These are phyloP conservation scores for cattle (Bos taurus) DNA, from an alignment of 2,113 vertebrate genomes.

Conservation along the genomic window DNA sequence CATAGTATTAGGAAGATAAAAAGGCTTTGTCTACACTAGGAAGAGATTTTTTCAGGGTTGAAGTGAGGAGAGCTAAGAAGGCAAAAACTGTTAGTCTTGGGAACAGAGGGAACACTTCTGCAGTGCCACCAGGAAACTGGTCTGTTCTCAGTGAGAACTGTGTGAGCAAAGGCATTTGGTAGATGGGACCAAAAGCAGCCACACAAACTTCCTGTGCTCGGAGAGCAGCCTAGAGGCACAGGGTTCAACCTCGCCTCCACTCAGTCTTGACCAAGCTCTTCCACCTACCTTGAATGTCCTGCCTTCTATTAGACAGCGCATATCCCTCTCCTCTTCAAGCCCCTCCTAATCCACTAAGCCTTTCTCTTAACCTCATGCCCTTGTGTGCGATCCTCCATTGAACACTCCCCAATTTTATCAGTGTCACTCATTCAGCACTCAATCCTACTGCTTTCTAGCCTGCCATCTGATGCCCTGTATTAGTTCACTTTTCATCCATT, in stretches of 20 bases:
- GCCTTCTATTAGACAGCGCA: neutral
- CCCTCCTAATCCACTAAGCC: neutral
- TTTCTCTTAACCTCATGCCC: neutral
- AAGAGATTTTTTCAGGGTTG: neutral
- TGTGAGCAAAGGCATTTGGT: neutral
- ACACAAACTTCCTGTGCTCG: neutral
- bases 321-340: neutral
- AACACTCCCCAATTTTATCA: neutral
- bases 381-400: neutral
- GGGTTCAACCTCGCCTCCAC: fast-evolving
- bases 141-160: neutral
- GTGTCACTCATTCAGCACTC: neutral
- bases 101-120: neutral
- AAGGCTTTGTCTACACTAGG: neutral
- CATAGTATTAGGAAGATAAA: neutral
- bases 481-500: neutral
- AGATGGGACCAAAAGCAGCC: neutral
- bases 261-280: neutral
- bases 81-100: neutral
- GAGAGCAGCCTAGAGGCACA: neutral
- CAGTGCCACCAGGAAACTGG: neutral
- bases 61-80: neutral
- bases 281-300: neutral
- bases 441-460: neutral
- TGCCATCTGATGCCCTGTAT: neutral